Evolutionary conservation across 2,797 vertebrate genomes (phyloP), one percentile per base, ranked within the genome.

Genomic region (Cyclopterus lumpus): DNA sequence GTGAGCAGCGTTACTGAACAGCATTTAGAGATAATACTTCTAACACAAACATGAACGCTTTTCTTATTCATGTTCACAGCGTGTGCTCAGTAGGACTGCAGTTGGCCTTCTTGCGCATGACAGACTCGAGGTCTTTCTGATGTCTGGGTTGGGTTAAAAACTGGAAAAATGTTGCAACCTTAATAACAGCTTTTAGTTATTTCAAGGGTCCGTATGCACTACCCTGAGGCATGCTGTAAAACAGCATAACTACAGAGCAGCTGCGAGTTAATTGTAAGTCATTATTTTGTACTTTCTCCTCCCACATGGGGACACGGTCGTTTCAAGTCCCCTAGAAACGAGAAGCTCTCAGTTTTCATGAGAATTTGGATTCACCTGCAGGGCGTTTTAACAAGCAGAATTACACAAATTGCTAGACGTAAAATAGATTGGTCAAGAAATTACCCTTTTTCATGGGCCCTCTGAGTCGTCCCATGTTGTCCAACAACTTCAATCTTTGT

Each of bases 261-360:
- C 84, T 83, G 82, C 65, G 66, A 91, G 71, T 81, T 91, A 93
- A 94, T 92, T 93, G 88, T 88, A 90, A 92, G 89, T 83, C 86
- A 92, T 94, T 90, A 93, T 93, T 94, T 92, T 90, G 88, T 91
- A 89, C 92, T 93, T 94, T 94, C 91, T 93, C 92, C 89, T 90
- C 88, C 89, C 82, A 86, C 82, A 62, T 73, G 51, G 77, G 65
- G 69, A 77, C 82, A 60, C 44, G 66, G 75, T 77, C 67, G 73
- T 83, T 84, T 71, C 65, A 86, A 71, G 71, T 75, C 44, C 20
- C 69, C 55, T 24, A 26, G 57, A 66, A 68, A 77, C n/a, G 9
- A 57, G 8, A 73, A 59, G 26, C 44, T 49, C 30, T 30, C 7
- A 15, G 42, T 63, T 67, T 59, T 18, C n/a, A 36, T 5, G 11